These are phyloP conservation scores for Karalla daura DNA, from an alignment of 2,797 vertebrate species.

Conservation along the genomic window DNA sequence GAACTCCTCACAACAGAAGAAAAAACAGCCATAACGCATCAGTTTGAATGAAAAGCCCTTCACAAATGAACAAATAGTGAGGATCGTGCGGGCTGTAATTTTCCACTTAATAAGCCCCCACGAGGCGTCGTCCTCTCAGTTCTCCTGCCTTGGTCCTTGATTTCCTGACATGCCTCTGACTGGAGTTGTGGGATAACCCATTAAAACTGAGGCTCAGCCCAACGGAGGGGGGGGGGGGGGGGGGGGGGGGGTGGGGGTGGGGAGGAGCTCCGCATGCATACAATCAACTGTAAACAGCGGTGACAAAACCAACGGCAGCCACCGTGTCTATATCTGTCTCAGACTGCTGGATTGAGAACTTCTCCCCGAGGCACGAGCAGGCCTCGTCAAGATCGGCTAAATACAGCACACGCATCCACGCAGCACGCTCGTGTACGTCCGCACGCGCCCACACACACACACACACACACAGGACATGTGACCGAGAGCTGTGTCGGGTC, in stretches of 20 bases:
- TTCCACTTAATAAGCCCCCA: conserved; percentile 77
- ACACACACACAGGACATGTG: conserved; percentile 60
- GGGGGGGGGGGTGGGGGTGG: too few species aligned
- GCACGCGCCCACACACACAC: conserved; percentile 24
- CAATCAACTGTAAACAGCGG: conserved; percentile 40
- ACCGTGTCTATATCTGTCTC: conserved; percentile 61
- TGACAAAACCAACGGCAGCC: conserved; percentile 30
- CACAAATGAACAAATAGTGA: conserved; percentile 54
- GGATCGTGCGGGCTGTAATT: conserved; percentile 58
- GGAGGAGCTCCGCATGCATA: conserved; percentile 14
- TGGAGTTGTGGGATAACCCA: conserved; percentile 63
- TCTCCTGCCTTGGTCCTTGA: conserved; percentile 61
- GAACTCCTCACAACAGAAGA: conserved; percentile 44
- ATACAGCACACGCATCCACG: conserved; percentile 74
- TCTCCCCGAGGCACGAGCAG: conserved; percentile 62
- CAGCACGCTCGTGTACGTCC: conserved; percentile 36
- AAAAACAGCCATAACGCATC: conserved; percentile 24
- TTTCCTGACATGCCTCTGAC: conserved; percentile 68
- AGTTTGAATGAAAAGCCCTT: conserved; percentile 29
- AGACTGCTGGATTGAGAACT: conserved; percentile 51
- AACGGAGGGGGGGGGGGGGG: too few species aligned
- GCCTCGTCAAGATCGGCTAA: conserved; percentile 79
- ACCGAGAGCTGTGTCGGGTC: conserved; percentile 76
- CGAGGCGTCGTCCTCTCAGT: conserved; percentile 56
- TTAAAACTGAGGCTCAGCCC: conserved; percentile 57